Conservation (phyloP, 2,113 vertebrate genomes). For the Larimichthys polyactis region DNA sequence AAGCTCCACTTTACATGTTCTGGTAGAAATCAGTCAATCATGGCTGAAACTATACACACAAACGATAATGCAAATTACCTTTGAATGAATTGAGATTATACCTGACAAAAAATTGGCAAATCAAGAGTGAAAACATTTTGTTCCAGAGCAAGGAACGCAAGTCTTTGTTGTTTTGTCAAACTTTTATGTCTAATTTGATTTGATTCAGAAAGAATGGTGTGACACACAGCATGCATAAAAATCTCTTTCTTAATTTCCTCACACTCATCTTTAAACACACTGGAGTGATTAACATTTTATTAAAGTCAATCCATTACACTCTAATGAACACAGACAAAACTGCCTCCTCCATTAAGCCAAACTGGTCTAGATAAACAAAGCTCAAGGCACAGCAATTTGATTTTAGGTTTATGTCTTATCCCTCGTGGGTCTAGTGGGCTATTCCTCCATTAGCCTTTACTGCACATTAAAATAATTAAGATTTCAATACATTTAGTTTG, state of each 20-base stretch:
- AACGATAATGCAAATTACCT: conserved; percentile 30
- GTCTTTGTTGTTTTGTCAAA: conserved; percentile 4
- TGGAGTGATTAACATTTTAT: conserved; percentile 11
- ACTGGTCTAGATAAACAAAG: conserved; percentile 27
- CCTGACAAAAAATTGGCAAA: conserved; percentile 19
- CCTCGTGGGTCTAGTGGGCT: conserved; percentile 1
- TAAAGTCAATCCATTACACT: conserved; percentile 35
- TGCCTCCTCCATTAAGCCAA: conserved; percentile 27
- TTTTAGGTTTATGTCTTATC: conserved; percentile 3
- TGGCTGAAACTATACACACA: background rate
- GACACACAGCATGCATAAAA: background rate
- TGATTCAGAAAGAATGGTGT: conserved; percentile 5
- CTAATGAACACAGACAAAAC: conserved; percentile 33
- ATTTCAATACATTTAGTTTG: background rate
- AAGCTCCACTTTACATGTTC: conserved; percentile 33
- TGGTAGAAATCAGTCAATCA: conserved; percentile 47
- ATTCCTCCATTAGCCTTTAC: background rate
- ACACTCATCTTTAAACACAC: conserved; percentile 17
- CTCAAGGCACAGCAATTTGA: conserved; percentile 27
- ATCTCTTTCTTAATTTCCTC: background rate
- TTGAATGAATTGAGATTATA: conserved; percentile 14
- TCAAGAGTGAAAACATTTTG: background rate
- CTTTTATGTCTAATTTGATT: conserved; percentile 17
- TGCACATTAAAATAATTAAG: background rate
- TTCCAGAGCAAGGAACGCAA: conserved; percentile 8